These are phyloP conservation scores for Silurus glanis DNA, from an alignment of 2,113 vertebrate species.

Conservation along the genomic window DNA sequence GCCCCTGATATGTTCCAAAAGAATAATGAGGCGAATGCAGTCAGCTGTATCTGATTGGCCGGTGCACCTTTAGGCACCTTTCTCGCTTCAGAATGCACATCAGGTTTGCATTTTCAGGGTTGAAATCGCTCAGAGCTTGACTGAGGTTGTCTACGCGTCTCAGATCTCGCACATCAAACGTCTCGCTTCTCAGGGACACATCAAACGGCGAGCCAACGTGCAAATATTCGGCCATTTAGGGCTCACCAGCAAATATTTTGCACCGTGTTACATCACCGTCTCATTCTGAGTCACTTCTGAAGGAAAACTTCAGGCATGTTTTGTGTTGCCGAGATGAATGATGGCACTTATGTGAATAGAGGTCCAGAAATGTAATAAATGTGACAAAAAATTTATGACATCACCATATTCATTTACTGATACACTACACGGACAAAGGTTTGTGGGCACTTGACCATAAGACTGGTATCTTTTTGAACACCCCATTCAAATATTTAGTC, in stretches of 20 bases:
- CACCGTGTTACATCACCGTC: constrained; percentile 64
- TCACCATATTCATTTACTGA: too few relatives aligned
- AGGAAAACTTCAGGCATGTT: not conserved
- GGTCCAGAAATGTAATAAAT: not conserved
- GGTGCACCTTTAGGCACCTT: not conserved
- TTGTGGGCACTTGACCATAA: too few relatives aligned
- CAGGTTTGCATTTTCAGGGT: constrained; percentile 21
- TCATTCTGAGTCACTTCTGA: not conserved
- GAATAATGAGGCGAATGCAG: too few relatives aligned
- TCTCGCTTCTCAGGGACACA: constrained; percentile 58
- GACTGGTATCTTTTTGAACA: too few relatives aligned
- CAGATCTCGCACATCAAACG: constrained; percentile 71
- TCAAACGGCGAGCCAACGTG: constrained; percentile 58
- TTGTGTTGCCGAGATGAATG: not conserved
- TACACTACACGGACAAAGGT: too few relatives aligned
- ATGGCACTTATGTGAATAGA: not conserved
- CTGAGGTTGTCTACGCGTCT: constrained; percentile 54
- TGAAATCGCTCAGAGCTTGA: constrained; percentile 63
- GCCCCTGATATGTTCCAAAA: not conserved
- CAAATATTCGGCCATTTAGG: constrained; percentile 58
- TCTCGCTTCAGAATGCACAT: not conserved
- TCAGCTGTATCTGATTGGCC: not conserved
- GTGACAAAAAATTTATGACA: too few relatives aligned
- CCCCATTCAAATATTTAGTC: too few relatives aligned
- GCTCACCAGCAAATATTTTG: constrained; percentile 53